phyloP scores from a whole-genome alignment of 2,797 vertebrate species.

The Ispidina picta region DNA sequence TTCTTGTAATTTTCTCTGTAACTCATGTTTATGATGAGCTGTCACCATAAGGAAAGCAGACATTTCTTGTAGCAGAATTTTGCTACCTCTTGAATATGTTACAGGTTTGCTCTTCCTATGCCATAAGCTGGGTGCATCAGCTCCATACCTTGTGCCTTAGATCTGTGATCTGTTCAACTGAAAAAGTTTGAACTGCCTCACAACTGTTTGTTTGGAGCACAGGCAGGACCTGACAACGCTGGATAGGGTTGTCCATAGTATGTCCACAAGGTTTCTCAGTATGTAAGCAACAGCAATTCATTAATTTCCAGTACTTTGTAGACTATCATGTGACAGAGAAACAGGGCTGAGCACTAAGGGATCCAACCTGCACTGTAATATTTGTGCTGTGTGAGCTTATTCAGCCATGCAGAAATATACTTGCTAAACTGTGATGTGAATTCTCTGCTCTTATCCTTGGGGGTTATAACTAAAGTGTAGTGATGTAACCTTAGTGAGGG shows the following conservation, averaged over 20 bases:
- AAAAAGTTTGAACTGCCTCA: background rate
- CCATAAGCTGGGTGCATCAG: background rate
- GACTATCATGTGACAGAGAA: background rate
- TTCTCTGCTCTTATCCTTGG: background rate
- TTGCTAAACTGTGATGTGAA: background rate
- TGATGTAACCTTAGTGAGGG: background rate
- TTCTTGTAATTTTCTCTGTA: background rate
- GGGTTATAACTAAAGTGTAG: background rate
- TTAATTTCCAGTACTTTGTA: background rate
- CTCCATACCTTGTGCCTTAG: background rate
- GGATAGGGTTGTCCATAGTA: background rate
- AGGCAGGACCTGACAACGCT: background rate
- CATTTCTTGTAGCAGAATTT: background rate
- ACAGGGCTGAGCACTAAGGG: background rate
- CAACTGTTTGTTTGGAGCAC: background rate
- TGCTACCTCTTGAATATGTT: background rate
- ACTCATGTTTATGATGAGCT: background rate
- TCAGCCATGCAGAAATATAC: background rate
- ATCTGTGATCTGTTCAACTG: background rate
- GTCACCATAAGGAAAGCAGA: background rate
- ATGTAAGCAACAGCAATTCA: background rate
- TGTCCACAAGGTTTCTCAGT: background rate
- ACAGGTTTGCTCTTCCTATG: background rate
- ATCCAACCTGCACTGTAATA: background rate
- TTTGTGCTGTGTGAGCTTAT: background rate